phyloP scores from a whole-genome alignment of 1,140 invertebrate species.

The Magallana gigas region DNA sequence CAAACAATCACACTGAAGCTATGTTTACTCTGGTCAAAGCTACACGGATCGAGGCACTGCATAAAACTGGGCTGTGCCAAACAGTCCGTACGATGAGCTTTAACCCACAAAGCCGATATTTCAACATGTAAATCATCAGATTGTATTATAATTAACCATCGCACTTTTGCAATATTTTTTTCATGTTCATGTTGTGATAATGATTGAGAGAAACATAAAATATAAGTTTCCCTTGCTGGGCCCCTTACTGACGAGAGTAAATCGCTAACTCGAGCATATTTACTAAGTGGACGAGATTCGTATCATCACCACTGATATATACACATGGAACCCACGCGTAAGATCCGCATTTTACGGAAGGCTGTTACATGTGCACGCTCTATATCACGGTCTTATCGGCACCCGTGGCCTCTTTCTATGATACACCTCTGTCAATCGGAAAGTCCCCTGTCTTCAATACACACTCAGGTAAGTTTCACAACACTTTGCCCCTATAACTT shows the following conservation, averaged over 20 bases:
- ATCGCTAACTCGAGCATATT: background rate
- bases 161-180: too few relatives aligned
- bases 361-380: background rate
- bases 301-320: constrained; percentile 9
- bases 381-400: background rate
- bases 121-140: too few relatives aligned
- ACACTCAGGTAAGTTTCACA: background rate
- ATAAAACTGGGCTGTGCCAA: too few relatives aligned
- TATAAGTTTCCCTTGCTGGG: background rate
- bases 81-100: too few relatives aligned
- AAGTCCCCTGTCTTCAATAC: background rate
- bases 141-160: background rate
- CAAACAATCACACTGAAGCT: background rate
- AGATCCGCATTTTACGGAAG: background rate
- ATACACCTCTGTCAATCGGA: background rate
- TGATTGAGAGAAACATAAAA: too few relatives aligned
- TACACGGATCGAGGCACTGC: background rate
- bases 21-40: background rate
- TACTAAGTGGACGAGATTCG: background rate
- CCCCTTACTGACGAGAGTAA: background rate
- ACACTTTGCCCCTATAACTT: too few relatives aligned
- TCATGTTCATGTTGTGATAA: too few relatives aligned
- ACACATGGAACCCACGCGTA: background rate
- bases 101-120: too few relatives aligned
- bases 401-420: background rate